These are phyloP conservation scores for Prionchulus punctatus DNA, from an alignment of 2,888 invertebrate genomes.

Conservation along the genomic window DNA sequence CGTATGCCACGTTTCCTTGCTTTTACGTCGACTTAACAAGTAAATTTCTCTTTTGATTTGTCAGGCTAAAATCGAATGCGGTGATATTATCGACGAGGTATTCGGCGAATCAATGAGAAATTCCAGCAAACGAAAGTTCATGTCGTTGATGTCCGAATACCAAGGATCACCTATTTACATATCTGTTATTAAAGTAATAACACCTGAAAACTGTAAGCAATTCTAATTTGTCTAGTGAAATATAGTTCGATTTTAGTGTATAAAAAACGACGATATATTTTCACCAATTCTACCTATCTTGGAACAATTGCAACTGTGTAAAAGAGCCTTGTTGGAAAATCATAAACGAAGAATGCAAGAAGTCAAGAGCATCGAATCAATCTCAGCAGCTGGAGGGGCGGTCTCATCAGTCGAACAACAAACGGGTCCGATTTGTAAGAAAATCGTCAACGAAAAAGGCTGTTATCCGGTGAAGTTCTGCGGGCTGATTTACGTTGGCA, in stretches of 20 bases:
- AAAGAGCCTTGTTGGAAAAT: not conserved
- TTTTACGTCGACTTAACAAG: too few relatives aligned
- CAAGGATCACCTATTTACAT: conserved; percentile 31
- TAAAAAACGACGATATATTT: too few relatives aligned
- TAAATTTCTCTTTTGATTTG: conserved; percentile 10
- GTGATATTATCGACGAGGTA: conserved; percentile 49
- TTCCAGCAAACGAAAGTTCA: conserved; percentile 24
- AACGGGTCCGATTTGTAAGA: too few relatives aligned
- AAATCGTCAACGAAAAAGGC: not conserved
- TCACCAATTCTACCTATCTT: too few relatives aligned
- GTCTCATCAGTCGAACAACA: not conserved
- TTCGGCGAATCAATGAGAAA: conserved; percentile 39
- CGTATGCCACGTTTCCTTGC: conserved; percentile 41
- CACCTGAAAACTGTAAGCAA: too few relatives aligned
- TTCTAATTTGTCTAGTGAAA: too few relatives aligned
- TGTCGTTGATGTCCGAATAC: conserved; percentile 22
- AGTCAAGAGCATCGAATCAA: not conserved
- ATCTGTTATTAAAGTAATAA: conserved; percentile 42
- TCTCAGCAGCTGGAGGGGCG: too few relatives aligned
- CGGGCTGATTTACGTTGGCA: not conserved
- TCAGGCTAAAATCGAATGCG: conserved; percentile 45
- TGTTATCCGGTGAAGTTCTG: not conserved
- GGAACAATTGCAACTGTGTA: not conserved
- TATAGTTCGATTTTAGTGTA: too few relatives aligned
- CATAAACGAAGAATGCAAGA: too few relatives aligned